These are phyloP conservation scores for Parascotia fuliginaria DNA, from an alignment of 2,888 invertebrate species.

Conservation along the genomic window DNA sequence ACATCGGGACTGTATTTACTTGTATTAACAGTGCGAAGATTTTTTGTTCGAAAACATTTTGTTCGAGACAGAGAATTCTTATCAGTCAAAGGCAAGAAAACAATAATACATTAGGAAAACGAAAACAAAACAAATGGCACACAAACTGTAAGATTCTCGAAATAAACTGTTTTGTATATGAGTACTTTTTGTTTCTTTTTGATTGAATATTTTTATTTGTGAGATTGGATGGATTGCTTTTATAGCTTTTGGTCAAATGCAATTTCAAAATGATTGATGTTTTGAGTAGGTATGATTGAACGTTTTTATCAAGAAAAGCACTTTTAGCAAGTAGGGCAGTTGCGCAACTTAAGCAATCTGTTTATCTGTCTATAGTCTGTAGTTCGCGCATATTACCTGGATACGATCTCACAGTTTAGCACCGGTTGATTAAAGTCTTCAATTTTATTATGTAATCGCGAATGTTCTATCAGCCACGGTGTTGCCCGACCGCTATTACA, in stretches of 20 bases:
- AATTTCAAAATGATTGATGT: background rate
- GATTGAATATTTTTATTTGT: slow-evolving; percentile 3
- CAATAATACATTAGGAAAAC: slow-evolving; percentile 6
- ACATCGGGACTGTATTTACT: slow-evolving; percentile 2
- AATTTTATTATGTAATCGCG: too few species aligned
- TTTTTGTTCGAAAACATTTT: slow-evolving; percentile 5
- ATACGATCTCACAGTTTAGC: too few species aligned
- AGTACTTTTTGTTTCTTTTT: background rate
- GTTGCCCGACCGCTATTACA: too few species aligned
- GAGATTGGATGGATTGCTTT: background rate
- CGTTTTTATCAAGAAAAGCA: too few species aligned
- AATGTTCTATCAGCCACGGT: too few species aligned
- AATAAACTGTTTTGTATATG: slow-evolving; percentile 3
- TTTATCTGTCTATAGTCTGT: too few species aligned
- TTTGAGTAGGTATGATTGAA: background rate
- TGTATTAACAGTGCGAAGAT: slow-evolving; percentile 2
- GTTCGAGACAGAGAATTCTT: slow-evolving; percentile 1
- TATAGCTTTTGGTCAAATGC: background rate
- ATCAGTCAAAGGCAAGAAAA: slow-evolving; percentile 5
- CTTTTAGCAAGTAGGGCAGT: too few species aligned
- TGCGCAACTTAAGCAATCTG: too few species aligned
- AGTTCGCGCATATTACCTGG: too few species aligned
- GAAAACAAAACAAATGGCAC: slow-evolving; percentile 4
- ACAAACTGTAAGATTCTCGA: background rate
- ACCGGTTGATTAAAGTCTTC: too few species aligned